These are phyloP conservation scores for Ormyrus nitidulus DNA, from an alignment of 2,888 invertebrate species.

Conservation along the genomic window DNA sequence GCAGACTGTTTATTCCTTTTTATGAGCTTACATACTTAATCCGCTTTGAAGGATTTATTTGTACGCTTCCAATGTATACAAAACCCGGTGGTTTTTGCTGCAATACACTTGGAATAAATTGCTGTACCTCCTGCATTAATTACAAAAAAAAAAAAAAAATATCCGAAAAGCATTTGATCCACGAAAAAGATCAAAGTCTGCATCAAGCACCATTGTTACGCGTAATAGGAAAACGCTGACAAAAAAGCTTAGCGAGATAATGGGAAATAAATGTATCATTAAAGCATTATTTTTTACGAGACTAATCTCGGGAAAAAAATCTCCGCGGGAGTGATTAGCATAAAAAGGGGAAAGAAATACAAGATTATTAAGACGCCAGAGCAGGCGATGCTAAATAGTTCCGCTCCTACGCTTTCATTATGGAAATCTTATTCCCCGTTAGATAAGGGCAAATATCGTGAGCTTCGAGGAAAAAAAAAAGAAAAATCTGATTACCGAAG, in stretches of 20 bases:
- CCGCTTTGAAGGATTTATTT: no score
- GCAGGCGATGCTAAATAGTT: slow-evolving; percentile 40
- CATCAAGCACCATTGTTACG: not conserved
- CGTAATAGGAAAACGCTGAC: not conserved
- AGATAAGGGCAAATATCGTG: slow-evolving; percentile 38
- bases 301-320: slow-evolving; percentile 6
- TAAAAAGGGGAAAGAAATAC: slow-evolving; percentile 4
- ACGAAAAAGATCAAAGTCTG: not conserved
- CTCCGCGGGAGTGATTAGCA: slow-evolving; percentile 15
- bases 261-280: slow-evolving; percentile 21
- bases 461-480: slow-evolving; percentile 29
- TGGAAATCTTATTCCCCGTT: slow-evolving; percentile 49
- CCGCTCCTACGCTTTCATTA: slow-evolving; percentile 43
- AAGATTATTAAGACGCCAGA: slow-evolving; percentile 33
- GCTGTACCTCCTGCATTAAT: no score
- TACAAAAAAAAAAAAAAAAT: no score
- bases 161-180: not conserved
- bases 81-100: no score
- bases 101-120: no score
- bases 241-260: slow-evolving; percentile 20
- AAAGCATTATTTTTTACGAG: slow-evolving; percentile 25
- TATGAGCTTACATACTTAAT: no score
- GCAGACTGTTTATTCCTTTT: no score
- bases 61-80: no score
- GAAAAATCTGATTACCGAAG: slow-evolving; percentile 34